These are phyloP conservation scores for Drosophila phalerata DNA, from an alignment of 2,888 invertebrate genomes.

Conservation along the genomic window DNA sequence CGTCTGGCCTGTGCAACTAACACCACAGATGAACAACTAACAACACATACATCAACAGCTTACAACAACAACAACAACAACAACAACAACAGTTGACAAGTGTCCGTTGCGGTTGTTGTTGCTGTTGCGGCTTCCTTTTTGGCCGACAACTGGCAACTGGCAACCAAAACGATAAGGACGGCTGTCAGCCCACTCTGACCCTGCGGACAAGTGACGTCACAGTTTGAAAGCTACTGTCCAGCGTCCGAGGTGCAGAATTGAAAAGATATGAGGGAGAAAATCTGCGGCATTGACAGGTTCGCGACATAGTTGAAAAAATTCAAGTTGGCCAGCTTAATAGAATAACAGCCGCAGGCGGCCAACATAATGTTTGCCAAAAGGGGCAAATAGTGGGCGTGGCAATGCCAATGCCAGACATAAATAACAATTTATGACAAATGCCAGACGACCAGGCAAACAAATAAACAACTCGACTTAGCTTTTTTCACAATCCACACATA, in stretches of 20 bases:
- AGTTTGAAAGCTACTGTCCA: conserved; percentile 13
- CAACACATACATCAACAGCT: conserved; percentile 11
- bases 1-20: background rate
- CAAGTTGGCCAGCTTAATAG: conserved; percentile 55
- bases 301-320: conserved; percentile 46
- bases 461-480: conserved; percentile 49
- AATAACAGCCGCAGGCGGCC: conserved; percentile 38
- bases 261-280: conserved; percentile 9
- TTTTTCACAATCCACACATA: conserved; percentile 34
- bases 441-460: conserved; percentile 63
- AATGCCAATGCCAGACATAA: conserved; percentile 54
- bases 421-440: conserved; percentile 64
- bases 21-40: conserved; percentile 1
- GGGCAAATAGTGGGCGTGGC: conserved; percentile 29
- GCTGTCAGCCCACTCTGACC: background rate
- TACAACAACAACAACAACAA: conserved; percentile 38
- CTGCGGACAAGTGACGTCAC: conserved; percentile 43
- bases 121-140: conserved; percentile 11
- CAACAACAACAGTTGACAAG: conserved; percentile 45
- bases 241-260: background rate
- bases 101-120: conserved; percentile 50
- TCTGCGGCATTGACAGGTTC: conserved; percentile 34
- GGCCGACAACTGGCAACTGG: conserved; percentile 20
- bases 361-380: conserved; percentile 27
- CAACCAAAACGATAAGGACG: conserved; percentile 18